Conservation (phyloP, 1,140 invertebrate species). For the Hypsibius dujardini region DNA sequence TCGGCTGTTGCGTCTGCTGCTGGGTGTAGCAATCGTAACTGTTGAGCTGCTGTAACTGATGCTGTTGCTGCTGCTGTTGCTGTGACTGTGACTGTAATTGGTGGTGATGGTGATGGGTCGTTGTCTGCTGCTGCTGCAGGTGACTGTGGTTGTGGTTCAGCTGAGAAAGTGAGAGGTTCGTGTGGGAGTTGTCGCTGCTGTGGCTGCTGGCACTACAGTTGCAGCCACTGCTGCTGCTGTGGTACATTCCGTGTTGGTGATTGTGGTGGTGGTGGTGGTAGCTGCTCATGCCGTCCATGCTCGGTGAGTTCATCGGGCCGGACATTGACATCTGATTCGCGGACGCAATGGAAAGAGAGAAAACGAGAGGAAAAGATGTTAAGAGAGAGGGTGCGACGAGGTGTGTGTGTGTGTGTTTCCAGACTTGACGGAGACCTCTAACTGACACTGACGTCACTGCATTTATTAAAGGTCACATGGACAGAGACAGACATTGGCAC, state of each 20-base stretch:
- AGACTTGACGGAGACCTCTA: too few species aligned
- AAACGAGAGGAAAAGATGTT: conserved; percentile 2
- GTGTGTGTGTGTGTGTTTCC: too few species aligned
- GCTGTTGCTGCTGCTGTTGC: too few species aligned
- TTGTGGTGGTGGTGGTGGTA: too few species aligned
- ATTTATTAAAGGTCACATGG: not conserved
- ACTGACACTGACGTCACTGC: not conserved
- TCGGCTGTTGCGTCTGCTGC: not conserved
- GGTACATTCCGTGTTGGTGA: not conserved
- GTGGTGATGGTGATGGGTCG: not conserved
- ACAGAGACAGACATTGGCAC: too few species aligned
- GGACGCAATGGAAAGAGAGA: not conserved
- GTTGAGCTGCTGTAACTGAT: not conserved
- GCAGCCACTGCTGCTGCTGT: too few species aligned
- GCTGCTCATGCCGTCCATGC: too few species aligned
- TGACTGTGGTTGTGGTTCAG: not conserved
- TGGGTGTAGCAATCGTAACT: conserved; percentile 1
- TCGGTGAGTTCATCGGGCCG: not conserved
- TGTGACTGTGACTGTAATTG: too few species aligned
- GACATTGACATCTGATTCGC: conserved; percentile 16
- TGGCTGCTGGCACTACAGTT: too few species aligned
- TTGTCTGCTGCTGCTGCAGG: not conserved
- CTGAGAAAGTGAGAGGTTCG: not conserved
- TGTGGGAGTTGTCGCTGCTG: conserved; percentile 3
- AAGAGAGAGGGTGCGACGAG: too few species aligned